Evolutionary conservation across 1,140 invertebrate species (phyloP), one percentile per base, ranked within the genome.

Genomic region (Drosophila nigromelanica): DNA sequence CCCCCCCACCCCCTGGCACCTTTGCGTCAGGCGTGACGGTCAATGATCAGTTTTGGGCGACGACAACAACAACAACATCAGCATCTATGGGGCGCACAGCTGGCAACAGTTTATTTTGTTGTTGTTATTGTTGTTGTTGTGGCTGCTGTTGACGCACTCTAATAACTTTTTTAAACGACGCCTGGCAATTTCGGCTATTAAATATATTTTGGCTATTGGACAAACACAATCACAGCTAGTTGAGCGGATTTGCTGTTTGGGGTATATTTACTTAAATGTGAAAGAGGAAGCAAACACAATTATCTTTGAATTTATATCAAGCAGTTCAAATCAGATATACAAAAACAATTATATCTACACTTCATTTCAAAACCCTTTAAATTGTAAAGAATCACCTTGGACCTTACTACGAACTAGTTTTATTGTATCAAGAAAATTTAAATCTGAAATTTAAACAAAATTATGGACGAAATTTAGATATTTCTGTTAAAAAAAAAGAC

Each of bases 21-120:
- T 78, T 79, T 81, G 76, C 82, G 62, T 89, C 76, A 77, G 79
- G 83, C 82, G 82, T 87, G 82, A 87, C 82, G 82, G 82, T 87
- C 82, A 87, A 87, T 89, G 82, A 89, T 87, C 83, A 87, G 52
- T 76, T 89, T 83, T 80, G 47, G 81, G 50, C 80, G 60, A 66
- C 72, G 51, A 52, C 62, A 52, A 54, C 59, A 64, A 60, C 58
- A 52, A 54, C 60, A 69, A 48, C 43, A 52, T 15, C 48, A 54
- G 47, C 27, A 56, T 47, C 37, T 39, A 33, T 47, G 47, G 40
- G 14, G n/a, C 51, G 51, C 39, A 61, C 62, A 68, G 43, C 47
- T 35, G 60, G 59, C 59, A 72, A 37, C 55, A 64, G 40, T 60
- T 67, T 58, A 51, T 33, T 51, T 51, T 51, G 14, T 14, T 40